These are phyloP conservation scores for Cheilosia urbana DNA, from an alignment of 2,888 invertebrate genomes.

Conservation along the genomic window DNA sequence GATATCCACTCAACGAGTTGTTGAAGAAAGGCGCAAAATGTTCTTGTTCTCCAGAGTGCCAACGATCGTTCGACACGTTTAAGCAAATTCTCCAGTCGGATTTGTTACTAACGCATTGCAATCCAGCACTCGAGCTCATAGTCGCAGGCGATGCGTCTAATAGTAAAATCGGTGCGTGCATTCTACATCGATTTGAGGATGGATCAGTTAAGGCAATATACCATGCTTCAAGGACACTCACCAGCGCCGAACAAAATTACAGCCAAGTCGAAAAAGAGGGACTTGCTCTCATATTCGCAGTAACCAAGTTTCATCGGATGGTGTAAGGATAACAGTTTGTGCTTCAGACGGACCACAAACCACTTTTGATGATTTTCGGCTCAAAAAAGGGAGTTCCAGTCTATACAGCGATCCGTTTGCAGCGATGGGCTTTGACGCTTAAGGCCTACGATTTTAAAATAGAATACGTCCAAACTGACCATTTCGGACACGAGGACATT, in stretches of 20 bases:
- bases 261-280: conserved; percentile 73
- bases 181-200: conserved; percentile 59
- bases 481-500: conserved; percentile 72
- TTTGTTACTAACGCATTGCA: conserved; percentile 49
- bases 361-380: conserved; percentile 80
- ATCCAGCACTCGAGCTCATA: conserved; percentile 54
- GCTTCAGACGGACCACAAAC: conserved; percentile 81
- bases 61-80: conserved; percentile 57
- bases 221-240: conserved; percentile 54
- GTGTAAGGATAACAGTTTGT: conserved; percentile 61
- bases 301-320: conserved; percentile 59
- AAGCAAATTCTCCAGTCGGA: conserved; percentile 63
- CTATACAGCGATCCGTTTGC: background rate
- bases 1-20: conserved; percentile 53
- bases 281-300: conserved; percentile 65
- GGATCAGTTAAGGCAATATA: conserved; percentile 52
- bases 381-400: conserved; percentile 77
- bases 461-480: conserved; percentile 67
- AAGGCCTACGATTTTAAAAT: conserved; percentile 70
- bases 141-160: conserved; percentile 62
- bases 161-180: conserved; percentile 48
- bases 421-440: conserved; percentile 45
- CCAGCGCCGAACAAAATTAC: conserved; percentile 57
- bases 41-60: conserved; percentile 53
- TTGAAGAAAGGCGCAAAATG: conserved; percentile 43